Evolutionary conservation across 2,888 invertebrate species (phyloP).

Genomic region (Noctua janthina): DNA sequence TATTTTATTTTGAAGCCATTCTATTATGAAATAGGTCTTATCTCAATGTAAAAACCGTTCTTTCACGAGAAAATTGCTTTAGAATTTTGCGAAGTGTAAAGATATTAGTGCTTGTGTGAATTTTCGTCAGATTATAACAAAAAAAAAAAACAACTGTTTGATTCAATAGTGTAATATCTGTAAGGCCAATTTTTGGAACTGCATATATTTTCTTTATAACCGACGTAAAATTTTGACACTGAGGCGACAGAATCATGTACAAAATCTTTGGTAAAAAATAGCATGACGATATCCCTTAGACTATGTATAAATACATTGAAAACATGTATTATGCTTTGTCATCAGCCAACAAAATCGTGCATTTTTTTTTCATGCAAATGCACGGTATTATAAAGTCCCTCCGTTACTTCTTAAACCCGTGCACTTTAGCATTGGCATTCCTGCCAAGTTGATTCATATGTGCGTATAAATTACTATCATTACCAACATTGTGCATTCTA

Average conservation of each 20-base stretch:
- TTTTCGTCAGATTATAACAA: neutral
- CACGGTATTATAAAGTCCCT: neutral
- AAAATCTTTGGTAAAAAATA: neutral
- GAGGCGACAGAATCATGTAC: neutral
- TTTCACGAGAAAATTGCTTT: too few species aligned
- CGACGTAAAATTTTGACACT: neutral
- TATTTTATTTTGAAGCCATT: neutral
- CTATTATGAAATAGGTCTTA: neutral
- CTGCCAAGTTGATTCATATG: slow-evolving; percentile 44
- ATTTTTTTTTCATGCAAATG: slow-evolving; percentile 15
- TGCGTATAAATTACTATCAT: slow-evolving; percentile 63
- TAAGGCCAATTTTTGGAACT: neutral
- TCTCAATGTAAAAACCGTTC: neutral
- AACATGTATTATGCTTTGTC: neutral
- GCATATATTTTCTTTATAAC: neutral
- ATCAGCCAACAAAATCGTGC: slow-evolving; percentile 1
- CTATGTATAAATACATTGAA: neutral
- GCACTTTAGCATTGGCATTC: slow-evolving; percentile 61
- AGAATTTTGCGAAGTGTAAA: too few species aligned
- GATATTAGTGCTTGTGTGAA: neutral
- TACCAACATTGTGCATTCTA: slow-evolving; percentile 63
- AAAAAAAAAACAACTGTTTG: too few species aligned
- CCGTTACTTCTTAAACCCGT: slow-evolving; percentile 64
- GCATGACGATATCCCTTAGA: neutral
- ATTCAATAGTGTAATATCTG: too few species aligned